phyloP scores from a whole-genome alignment of 2,113 vertebrate genomes.

The Solenodon paradoxus region DNA sequence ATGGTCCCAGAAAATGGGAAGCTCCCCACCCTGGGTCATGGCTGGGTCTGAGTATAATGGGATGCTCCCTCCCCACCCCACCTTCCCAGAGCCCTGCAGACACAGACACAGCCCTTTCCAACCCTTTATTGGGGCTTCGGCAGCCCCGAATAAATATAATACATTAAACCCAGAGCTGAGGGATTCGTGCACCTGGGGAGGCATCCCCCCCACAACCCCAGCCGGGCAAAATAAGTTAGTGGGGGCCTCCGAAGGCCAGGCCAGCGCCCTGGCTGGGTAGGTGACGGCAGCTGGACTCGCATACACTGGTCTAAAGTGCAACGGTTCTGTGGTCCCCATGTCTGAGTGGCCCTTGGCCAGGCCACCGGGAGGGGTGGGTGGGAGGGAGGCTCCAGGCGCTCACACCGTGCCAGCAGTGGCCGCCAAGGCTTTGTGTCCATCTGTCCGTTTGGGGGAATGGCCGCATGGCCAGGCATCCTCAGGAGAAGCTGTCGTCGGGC shows the following conservation, averaged over 20 bases:
- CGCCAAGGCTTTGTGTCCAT: conserved; percentile 50
- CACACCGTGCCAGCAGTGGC: conserved; percentile 72
- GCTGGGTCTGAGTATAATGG: rapidly evolving
- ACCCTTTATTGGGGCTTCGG: conserved; percentile 70
- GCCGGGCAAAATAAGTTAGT: conserved; percentile 66
- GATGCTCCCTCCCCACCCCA: background rate
- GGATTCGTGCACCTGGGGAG: conserved; percentile 41
- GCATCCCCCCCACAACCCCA: conserved; percentile 7
- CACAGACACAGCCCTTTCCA: conserved; percentile 47
- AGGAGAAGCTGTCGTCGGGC: conserved; percentile 58
- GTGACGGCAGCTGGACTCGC: background rate
- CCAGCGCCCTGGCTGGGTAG: conserved; percentile 48
- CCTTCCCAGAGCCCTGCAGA: background rate
- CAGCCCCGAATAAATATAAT: conserved; percentile 77
- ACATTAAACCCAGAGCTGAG: conserved; percentile 72
- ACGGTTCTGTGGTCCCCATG: conserved; percentile 55
- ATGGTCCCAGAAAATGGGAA: background rate
- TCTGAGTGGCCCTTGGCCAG: background rate
- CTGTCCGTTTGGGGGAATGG: background rate
- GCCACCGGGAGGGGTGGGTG: background rate
- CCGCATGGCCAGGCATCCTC: background rate
- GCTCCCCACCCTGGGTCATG: rapidly evolving
- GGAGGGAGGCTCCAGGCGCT: conserved; percentile 44
- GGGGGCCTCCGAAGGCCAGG: background rate
- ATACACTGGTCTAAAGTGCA: conserved; percentile 69